Evolutionary conservation across 1,140 invertebrate genomes (phyloP).

Genomic region (Gonioctena quinquepunctata): DNA sequence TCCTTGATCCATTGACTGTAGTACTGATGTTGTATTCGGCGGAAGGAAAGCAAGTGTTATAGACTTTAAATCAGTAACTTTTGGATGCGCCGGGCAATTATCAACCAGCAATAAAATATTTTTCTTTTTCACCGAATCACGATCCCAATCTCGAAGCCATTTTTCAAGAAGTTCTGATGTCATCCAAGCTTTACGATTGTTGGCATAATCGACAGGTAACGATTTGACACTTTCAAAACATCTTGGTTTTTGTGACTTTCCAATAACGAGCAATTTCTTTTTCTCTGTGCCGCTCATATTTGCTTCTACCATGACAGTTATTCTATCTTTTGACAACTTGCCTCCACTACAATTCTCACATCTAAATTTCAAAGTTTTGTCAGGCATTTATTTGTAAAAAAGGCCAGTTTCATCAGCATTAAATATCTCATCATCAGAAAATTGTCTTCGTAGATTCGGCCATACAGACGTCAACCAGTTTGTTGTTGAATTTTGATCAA

Average conservation of each 20-base stretch:
- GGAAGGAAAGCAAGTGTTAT: too few relatives aligned
- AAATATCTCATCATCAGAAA: conserved; percentile 39
- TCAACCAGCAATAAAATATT: conserved; percentile 36
- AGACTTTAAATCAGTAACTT: too few relatives aligned
- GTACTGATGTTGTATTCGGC: too few relatives aligned
- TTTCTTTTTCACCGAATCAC: conserved; percentile 14
- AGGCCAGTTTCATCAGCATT: conserved; percentile 56
- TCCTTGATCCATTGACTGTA: too few relatives aligned
- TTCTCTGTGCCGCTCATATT: conserved; percentile 53
- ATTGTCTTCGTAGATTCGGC: conserved; percentile 13
- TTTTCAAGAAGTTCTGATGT: conserved; percentile 36
- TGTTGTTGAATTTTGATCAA: conserved; percentile 17
- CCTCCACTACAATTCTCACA: conserved; percentile 46
- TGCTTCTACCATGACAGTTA: conserved; percentile 50
- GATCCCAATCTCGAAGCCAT: conserved; percentile 25
- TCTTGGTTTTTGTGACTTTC: conserved; percentile 53
- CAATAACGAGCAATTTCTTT: conserved; percentile 47
- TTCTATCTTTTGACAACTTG: conserved; percentile 53
- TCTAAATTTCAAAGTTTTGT: conserved; percentile 48
- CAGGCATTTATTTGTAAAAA: conserved; percentile 55
- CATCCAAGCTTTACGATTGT: conserved; percentile 57
- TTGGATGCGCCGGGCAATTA: conserved; percentile 34
- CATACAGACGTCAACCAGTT: conserved; percentile 20
- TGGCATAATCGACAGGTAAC: conserved; percentile 45
- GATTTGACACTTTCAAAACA: conserved; percentile 53